These are phyloP conservation scores for Dolichomitus sp. DNA, from an alignment of 2,888 invertebrate genomes.

Conservation along the genomic window DNA sequence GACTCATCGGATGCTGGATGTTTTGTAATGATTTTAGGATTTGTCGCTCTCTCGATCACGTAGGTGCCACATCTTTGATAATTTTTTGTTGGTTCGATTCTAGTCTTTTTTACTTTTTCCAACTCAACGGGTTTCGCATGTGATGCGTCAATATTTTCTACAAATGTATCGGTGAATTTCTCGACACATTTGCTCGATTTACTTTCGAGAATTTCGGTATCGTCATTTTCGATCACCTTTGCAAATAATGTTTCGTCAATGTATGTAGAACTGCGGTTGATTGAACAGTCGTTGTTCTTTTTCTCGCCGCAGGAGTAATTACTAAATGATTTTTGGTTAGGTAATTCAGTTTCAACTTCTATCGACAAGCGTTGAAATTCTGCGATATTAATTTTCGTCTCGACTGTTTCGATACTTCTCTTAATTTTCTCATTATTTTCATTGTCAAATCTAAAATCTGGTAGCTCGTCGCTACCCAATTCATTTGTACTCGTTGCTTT, in stretches of 20 bases:
- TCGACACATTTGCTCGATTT: slow-evolving; percentile 5
- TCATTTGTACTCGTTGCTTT: background rate
- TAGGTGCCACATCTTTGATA: slow-evolving; percentile 68
- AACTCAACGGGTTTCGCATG: background rate
- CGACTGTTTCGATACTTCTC: background rate
- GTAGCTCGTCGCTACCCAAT: background rate
- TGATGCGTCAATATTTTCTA: background rate
- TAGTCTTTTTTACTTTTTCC: background rate
- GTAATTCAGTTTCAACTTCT: background rate
- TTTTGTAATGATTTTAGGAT: background rate
- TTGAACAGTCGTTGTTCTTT: background rate
- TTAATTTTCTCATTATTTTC: background rate
- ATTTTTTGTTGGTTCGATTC: slow-evolving; percentile 22
- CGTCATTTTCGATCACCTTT: background rate
- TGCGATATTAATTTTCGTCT: background rate
- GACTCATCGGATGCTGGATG: slow-evolving; percentile 45
- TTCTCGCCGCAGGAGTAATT: background rate
- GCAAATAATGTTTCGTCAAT: background rate
- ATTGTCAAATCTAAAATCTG: background rate
- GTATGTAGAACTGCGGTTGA: background rate
- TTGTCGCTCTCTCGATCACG: slow-evolving; percentile 58
- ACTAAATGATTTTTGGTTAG: background rate
- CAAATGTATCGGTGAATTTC: background rate
- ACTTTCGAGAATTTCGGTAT: background rate
- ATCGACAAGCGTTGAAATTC: background rate